Evolutionary conservation across 2,113 vertebrate genomes (phyloP), one percentile per base, ranked within the genome.

Genomic region (Phylloscopus trochiloides): DNA sequence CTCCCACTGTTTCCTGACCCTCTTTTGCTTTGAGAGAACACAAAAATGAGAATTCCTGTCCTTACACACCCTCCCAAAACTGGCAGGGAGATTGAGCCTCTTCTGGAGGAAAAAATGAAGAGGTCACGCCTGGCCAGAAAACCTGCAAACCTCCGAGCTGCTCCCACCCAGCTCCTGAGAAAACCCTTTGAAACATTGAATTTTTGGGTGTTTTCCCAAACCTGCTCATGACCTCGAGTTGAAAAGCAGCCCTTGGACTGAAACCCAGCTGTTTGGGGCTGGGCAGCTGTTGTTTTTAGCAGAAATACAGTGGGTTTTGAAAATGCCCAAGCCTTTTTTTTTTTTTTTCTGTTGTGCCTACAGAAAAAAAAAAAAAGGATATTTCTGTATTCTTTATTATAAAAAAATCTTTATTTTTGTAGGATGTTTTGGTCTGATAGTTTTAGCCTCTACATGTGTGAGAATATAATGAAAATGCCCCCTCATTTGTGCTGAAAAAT

Each of bases 1-100:
- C 71, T 90, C 79, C 91, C 36, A 10, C 48, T 82, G 67, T 43
- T 88, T 59, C 36, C 75, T 94, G 89, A 86, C 50, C 65, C 31
- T 73, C 14, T 91, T 67, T 22, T 76, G 73, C 79, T 92, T 61
- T 40, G 42, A 80, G 59, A 84, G 24, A 7, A 42, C 10, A 32
- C 80, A 88, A 31, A 68, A 81, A n/a, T 26, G 32, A 57, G 34
- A 70, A 96, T 95, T 95, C 93, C 42, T 94, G 12, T 52, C 93
- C 70, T 76, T 32, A 47, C 87, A 89, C 92, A 77, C 95, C 95
- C 95, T 96, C 61, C 86, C 87, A n/a, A 31, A 88, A 21, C 7
- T 94, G 90, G 95, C 95, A 78, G 84, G 52, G 7, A 45, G 57
- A 32, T 17, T 17, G n/a, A 83, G 36, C 17, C 5, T 75, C 32